phyloP scores from a whole-genome alignment of 2,113 vertebrate genomes.

The Psephotus haematonotus region DNA sequence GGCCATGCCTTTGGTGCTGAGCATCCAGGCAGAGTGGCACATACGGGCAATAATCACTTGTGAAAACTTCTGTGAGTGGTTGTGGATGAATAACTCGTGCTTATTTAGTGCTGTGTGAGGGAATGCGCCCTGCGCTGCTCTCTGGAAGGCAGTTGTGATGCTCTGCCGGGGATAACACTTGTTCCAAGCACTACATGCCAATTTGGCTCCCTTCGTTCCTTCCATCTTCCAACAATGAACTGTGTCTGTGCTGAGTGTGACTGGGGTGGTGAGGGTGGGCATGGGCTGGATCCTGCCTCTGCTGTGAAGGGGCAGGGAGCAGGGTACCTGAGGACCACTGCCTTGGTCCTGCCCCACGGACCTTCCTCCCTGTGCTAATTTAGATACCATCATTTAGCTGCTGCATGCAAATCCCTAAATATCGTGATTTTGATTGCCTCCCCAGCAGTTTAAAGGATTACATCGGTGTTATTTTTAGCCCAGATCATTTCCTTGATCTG shows the following conservation, averaged over 20 bases:
- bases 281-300: neutral
- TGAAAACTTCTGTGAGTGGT: neutral
- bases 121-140: neutral
- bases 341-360: neutral
- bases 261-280: neutral
- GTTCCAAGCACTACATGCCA: constrained; percentile 43
- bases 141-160: neutral
- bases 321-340: rapidly evolving
- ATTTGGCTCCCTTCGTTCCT: neutral
- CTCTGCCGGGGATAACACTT: neutral
- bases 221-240: neutral
- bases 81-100: neutral
- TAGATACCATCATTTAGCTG: neutral
- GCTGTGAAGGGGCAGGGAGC: neutral
- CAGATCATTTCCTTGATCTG: constrained; percentile 53
- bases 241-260: neutral
- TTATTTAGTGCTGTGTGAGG: neutral
- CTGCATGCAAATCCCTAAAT: constrained; percentile 54
- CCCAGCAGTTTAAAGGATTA: constrained; percentile 56
- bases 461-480: constrained; percentile 48
- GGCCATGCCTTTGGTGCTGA: rapidly evolving
- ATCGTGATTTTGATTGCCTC: constrained; percentile 48
- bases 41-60: neutral
- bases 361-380: neutral
- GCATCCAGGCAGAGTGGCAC: neutral